Evolutionary conservation across 1,140 invertebrate genomes (phyloP).

Genomic region (Pachyrhynchus sulphureomaculatus): DNA sequence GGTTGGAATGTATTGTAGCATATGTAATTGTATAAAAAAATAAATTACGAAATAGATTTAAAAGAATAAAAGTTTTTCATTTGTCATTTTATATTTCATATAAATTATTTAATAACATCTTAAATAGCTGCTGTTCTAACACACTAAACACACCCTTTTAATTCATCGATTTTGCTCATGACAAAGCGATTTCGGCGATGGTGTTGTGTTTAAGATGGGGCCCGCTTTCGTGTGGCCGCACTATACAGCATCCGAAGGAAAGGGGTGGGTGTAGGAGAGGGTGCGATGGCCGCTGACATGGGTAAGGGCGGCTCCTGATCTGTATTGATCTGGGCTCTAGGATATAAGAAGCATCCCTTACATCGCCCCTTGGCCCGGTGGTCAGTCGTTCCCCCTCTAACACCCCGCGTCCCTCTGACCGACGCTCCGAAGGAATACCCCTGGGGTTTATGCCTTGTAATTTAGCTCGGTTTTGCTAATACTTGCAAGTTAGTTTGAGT

Average conservation of each 20-base stretch:
- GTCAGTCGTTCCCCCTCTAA: constrained; percentile 12
- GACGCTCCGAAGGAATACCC: constrained; percentile 23
- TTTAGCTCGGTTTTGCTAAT: constrained; percentile 37
- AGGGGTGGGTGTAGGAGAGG: constrained; percentile 35
- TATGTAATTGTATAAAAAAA: too few relatives aligned
- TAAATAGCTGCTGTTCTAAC: too few relatives aligned
- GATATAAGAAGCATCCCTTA: constrained; percentile 53
- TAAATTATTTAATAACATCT: too few relatives aligned
- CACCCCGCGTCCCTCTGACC: not conserved
- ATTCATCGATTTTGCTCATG: constrained; percentile 11
- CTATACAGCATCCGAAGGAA: constrained; percentile 18
- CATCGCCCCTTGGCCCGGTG: constrained; percentile 36
- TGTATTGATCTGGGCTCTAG: constrained; percentile 50
- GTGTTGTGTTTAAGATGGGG: constrained; percentile 32
- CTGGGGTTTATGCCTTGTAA: constrained; percentile 35
- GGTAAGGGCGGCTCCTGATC: constrained; percentile 51
- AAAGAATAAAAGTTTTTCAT: too few relatives aligned
- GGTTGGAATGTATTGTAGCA: too few relatives aligned
- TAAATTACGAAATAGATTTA: too few relatives aligned
- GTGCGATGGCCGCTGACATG: constrained; percentile 51
- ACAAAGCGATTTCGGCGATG: constrained; percentile 20
- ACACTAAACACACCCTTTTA: not conserved
- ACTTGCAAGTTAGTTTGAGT: constrained; percentile 36
- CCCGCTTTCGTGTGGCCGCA: constrained; percentile 14
- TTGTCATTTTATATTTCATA: too few relatives aligned